These are phyloP conservation scores for Reticulitermes speratus DNA, from an alignment of 1,140 invertebrate species.

Conservation along the genomic window DNA sequence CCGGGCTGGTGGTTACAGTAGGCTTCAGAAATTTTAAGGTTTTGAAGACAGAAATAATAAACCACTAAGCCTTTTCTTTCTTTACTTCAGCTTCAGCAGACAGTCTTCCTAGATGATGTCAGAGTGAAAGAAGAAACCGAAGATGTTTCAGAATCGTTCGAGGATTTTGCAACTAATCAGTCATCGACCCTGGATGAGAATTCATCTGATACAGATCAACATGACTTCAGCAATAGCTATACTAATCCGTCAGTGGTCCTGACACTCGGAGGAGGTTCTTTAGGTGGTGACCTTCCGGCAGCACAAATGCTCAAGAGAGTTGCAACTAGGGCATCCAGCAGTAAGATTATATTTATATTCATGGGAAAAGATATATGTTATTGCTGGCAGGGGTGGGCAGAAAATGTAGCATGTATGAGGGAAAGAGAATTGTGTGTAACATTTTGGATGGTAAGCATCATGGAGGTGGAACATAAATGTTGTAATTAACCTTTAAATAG, in stretches of 20 bases:
- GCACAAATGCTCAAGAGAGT: slow-evolving; percentile 5
- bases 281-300: not conserved
- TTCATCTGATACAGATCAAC: not conserved
- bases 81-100: not conserved
- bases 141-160: not conserved
- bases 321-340: not conserved
- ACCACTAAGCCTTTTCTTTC: too few relatives aligned
- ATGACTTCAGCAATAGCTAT: not conserved
- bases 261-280: not conserved
- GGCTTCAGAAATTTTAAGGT: too few relatives aligned
- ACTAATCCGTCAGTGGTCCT: not conserved
- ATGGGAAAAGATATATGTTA: too few relatives aligned
- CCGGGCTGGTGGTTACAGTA: too few relatives aligned
- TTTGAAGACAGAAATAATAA: too few relatives aligned
- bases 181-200: slow-evolving; percentile 13
- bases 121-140: not conserved
- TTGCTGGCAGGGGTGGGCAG: too few relatives aligned
- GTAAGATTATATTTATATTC: not conserved
- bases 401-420: too few relatives aligned
- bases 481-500: too few relatives aligned
- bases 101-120: slow-evolving; percentile 9
- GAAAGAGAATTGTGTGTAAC: too few relatives aligned
- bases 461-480: too few relatives aligned
- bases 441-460: too few relatives aligned
- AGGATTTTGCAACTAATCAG: not conserved